Conservation (phyloP, 2,797 vertebrate genomes). For the Xyrichtys novacula region DNA sequence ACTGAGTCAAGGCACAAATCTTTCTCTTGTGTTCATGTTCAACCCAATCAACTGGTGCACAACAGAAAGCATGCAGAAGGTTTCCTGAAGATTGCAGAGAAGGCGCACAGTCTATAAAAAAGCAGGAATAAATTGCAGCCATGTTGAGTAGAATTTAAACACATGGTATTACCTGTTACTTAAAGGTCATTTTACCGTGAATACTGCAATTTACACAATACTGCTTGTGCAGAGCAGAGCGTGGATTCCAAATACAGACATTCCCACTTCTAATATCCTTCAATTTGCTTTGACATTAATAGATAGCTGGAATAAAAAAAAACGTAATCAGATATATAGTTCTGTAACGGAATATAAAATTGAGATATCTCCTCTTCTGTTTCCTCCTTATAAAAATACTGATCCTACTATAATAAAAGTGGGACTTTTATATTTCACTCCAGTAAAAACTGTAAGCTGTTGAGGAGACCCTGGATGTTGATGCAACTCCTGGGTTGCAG, state of each 20-base stretch:
- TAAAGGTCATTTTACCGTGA: neutral
- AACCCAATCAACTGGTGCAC: slow-evolving; percentile 3
- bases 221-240: neutral
- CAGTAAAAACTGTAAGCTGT: slow-evolving; percentile 7
- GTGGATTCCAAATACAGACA: neutral
- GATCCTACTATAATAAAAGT: slow-evolving; percentile 43
- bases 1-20: slow-evolving; percentile 21
- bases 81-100: slow-evolving; percentile 7
- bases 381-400: neutral
- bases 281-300: slow-evolving; percentile 1
- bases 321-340: neutral
- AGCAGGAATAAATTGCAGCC: neutral
- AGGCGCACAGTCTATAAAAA: neutral
- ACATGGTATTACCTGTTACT: neutral
- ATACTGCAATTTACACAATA: neutral
- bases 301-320: slow-evolving; percentile 5
- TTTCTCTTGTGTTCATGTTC: slow-evolving; percentile 10
- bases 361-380: slow-evolving; percentile 2
- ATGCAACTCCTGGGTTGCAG: slow-evolving; percentile 48
- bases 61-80: neutral
- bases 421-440: slow-evolving; percentile 41
- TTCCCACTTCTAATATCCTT: neutral
- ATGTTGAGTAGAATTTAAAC: neutral
- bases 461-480: slow-evolving; percentile 27
- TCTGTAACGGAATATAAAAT: neutral